Percentiles rank a stretch among this genome's conserved stretches.
These are phyloP conservation scores for Darevskia mixta DNA, from an alignment of 2,797 vertebrate species.

Conservation along the genomic window DNA sequence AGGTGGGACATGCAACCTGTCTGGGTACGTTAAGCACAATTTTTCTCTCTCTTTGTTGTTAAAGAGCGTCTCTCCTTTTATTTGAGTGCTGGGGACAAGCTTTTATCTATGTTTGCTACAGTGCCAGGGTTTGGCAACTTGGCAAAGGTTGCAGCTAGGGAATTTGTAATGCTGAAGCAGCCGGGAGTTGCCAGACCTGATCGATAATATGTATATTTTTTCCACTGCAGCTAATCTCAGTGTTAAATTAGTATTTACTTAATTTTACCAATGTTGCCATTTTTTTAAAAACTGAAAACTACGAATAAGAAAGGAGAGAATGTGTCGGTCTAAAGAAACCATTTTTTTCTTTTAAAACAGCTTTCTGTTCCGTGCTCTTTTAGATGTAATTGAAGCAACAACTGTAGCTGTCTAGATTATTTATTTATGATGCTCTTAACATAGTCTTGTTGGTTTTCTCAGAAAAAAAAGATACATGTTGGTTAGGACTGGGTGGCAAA, in stretches of 20 bases:
- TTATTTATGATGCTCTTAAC: background rate
- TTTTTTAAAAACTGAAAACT: background rate
- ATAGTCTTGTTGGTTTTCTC: background rate
- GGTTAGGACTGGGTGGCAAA: background rate
- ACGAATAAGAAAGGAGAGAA: background rate
- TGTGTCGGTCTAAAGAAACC: background rate
- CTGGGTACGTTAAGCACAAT: background rate
- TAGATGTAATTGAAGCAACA: conserved; percentile 2
- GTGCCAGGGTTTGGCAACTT: background rate
- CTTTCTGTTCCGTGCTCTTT: background rate
- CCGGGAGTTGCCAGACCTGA: background rate
- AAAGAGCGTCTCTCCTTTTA: too few relatives aligned
- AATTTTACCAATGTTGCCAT: rapidly evolving
- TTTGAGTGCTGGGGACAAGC: background rate
- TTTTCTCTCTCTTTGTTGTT: background rate
- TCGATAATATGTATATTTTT: background rate
- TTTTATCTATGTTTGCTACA: background rate
- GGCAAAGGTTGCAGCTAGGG: background rate
- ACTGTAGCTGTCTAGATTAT: background rate
- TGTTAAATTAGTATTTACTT: background rate
- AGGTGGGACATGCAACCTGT: background rate
- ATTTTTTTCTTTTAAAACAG: background rate
- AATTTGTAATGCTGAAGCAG: background rate
- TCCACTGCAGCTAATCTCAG: background rate
- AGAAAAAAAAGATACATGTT: background rate